Base-by-base conservation (phyloP, 1,140 invertebrate genomes). In the Hycleus phaleratus region DNA sequence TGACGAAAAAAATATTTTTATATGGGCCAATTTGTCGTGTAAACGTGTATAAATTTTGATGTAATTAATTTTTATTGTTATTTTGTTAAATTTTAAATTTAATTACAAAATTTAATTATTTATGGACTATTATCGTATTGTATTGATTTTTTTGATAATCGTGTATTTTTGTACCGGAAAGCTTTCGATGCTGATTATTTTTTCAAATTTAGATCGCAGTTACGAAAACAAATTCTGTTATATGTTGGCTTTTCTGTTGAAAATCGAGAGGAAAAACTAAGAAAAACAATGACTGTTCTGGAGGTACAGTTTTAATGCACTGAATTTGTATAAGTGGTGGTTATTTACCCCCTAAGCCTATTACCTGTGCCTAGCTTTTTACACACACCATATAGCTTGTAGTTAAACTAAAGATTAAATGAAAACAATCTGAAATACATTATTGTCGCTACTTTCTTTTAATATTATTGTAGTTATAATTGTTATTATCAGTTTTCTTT, bases 311-410 rank as follows among this genome's bases (percentile, higher is more conserved):
- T 52, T 32, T 43, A 43, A 52, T 52, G 50, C 50, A 52, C 50
- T 52, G 50, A 52, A 32, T 32, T 40, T 44, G 50, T 45, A 32
- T 32, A 53, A 42, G 51, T 46, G 51, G 51, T 26, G 51, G 51
- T 53, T 53, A 44, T 52, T 61, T 56, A 60, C 43, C 59, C 59
- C 52, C 52, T 51, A 32, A 52, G 62, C 62, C 62, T 64, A 59
- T 61, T 64, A 61, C 62, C 62, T 64, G 62, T 64, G 62, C 62
- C 62, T 64, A 64, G 62, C 59, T 64, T 64, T 60, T 64, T 64
- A 59, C 50, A 58, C 32, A 32, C 32, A 32, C 50, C 60, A 58
- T 59, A 56, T 56, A 62, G 51, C 51, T 59, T 53, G 44, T 53
- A 59, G 45, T 48, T 52, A 46, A 58, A 58, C 32, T 5, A 32